Conservation (phyloP, 23 tunicate species). For the Halocynthia aurantium region DNA sequence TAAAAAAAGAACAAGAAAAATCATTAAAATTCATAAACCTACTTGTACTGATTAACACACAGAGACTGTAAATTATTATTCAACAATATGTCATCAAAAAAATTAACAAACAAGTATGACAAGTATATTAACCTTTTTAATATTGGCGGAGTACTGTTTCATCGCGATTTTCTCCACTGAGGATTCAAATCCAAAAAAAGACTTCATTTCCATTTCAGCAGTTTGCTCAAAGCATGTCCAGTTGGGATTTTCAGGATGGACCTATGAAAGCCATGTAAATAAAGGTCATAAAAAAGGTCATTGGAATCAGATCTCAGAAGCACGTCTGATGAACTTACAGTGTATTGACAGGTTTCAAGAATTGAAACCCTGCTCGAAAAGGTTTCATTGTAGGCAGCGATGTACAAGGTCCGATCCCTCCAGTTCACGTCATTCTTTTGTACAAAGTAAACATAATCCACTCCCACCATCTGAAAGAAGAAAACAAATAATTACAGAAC, state of each 20-base stretch:
- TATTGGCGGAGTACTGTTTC: conserved; percentile 87
- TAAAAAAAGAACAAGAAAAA: too few relatives aligned
- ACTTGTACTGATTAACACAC: too few relatives aligned
- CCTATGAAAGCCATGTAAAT: conserved; percentile 13
- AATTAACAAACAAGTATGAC: background rate
- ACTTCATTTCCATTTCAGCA: conserved; percentile 86
- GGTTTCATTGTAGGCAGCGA: conserved; percentile 89
- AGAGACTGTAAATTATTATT: too few relatives aligned
- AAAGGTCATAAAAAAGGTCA: background rate
- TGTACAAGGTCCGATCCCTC: conserved; percentile 65
- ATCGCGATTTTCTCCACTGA: conserved; percentile 93
- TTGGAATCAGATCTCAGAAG: too few relatives aligned
- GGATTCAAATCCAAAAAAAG: conserved; percentile 89
- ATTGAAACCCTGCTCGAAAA: conserved; percentile 75
- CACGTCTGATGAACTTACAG: conserved; percentile 63
- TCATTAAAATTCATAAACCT: too few relatives aligned
- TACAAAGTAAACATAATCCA: conserved; percentile 82
- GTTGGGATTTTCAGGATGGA: conserved; percentile 84
- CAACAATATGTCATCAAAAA: background rate
- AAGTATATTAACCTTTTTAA: conserved; percentile 63
- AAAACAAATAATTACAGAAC: too few relatives aligned
- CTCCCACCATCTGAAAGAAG: conserved; percentile 64
- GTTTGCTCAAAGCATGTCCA: conserved; percentile 97
- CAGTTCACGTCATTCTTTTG: conserved; percentile 85
- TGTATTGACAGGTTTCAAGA: conserved; percentile 71